Evolutionary conservation across 2,888 invertebrate genomes (phyloP), one percentile per base, ranked within the genome.

Genomic region (Ennomos fuscantarius): DNA sequence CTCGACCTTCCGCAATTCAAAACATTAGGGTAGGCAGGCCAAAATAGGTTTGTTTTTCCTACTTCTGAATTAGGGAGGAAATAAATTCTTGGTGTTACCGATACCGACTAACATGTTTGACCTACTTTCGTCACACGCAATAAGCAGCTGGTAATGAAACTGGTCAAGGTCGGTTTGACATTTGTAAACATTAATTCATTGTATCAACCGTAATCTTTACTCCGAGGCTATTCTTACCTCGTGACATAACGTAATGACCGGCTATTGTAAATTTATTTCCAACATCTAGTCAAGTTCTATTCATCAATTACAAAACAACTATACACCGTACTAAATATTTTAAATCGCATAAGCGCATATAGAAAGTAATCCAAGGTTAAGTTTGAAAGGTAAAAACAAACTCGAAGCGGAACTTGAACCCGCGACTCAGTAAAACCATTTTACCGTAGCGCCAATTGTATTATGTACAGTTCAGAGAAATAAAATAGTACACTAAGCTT

Each of bases 101-200:
- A 48, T 47, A 49, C 52, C 44, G 48, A 44, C 48, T 40, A 44
- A 48, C 33, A 50, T 48, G 31, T 44, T 41, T 48, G 48, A 48
- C 58, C 58, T 41, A 59, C 31, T 55, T 60, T 60, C 47, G 40
- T 36, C 36, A 46, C 35, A 46, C 33, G 47, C 11, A 52, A 54
- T 46, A 36, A 46, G 48, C 46, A n/a, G 44, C 33, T 42, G 51
- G 51, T 40, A 55, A 48, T 52, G 52, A 49, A 44, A 48, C 41
- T 51, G 46, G 55, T 55, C 55, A 60, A 51, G 53, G 58, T 45
- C 42, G 52, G 35, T 39, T 54, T 40, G 40, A 45, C 53, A 48
- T n/a, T n/a, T 49, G 53, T 54, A 45, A 54, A 59, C 42, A 49
- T 35, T 52, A 41, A 24, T 37, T 31, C 12, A 8, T 13, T 8